These are phyloP conservation scores for Distichodus sexfasciatus DNA, from an alignment of 2,797 vertebrate genomes.

Conservation along the genomic window DNA sequence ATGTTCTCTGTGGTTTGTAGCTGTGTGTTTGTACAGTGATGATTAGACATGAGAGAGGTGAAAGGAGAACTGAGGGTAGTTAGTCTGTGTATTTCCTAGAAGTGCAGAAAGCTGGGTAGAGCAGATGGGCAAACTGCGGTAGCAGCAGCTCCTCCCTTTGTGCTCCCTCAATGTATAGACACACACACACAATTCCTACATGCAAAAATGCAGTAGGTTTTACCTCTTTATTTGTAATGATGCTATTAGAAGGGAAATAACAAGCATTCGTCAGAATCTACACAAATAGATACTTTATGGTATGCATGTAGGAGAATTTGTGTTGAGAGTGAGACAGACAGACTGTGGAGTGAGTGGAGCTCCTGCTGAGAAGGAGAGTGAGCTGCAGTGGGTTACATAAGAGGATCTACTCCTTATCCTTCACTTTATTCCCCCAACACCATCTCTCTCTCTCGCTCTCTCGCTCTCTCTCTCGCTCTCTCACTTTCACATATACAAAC, in stretches of 20 bases:
- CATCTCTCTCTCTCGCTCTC: conserved; percentile 40
- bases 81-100: conserved; percentile 12
- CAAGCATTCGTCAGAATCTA: too few species aligned
- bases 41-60: conserved; percentile 34
- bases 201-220: too few species aligned
- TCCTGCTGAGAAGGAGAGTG: conserved; percentile 37
- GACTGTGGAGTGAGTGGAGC: conserved; percentile 43
- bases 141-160: conserved; percentile 19
- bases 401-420: conserved; percentile 75
- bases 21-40: conserved; percentile 30
- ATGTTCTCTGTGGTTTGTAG: conserved; percentile 14
- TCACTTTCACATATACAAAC: not conserved
- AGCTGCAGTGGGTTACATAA: conserved; percentile 69
- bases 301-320: not conserved
- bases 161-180: conserved; percentile 13
- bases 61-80: not conserved
- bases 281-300: too few species aligned
- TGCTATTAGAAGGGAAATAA: not conserved
- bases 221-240: not conserved
- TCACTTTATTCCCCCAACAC: conserved; percentile 64
- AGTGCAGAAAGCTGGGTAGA: conserved; percentile 20
- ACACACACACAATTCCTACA: not conserved
- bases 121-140: conserved; percentile 21
- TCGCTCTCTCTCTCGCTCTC: not conserved
- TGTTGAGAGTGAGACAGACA: conserved; percentile 17